Base-by-base conservation (phyloP, 1,140 invertebrate genomes). In the Drosophila seguyi region DNA sequence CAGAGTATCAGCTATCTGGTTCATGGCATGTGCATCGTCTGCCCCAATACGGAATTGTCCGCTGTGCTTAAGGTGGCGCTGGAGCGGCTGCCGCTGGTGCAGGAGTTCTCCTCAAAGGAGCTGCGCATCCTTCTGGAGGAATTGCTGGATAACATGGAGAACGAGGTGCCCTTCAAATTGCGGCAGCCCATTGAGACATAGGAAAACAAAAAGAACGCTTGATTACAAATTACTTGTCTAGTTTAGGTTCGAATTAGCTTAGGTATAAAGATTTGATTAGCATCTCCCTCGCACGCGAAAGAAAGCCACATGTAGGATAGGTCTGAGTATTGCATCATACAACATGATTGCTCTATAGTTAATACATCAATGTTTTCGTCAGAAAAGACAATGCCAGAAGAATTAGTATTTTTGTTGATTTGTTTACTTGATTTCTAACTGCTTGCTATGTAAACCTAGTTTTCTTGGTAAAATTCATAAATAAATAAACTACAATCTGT, bases 81-180 rank as follows among this genome's bases (percentile, higher is more conserved):
- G 34, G 91, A 92, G 42, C 81, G 80, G 8, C 42, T 93, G 22
- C 92, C 92, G 67, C 63, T 94, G 90, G 72, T 93, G 27, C 91
- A 82, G 76, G 93, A 88, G 81, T 93, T 78, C 81, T 79, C 80
- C 55, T 76, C 80, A 60, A 91, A 81, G 81, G 91, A 90, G 81
- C 73, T 91, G 61, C 47, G 75, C 69, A 58, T 74, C n/a, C 69
- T 90, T 22, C 71, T 92, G 16, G 87, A 92, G 36, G 79, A 91
- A 22, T 50, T 91, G 16, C 71, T 92, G 16, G 71, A 73, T 3
- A 86, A 92, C 25, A 76, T 92, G 14, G 71, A 76, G 22, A 74
- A 34, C 31, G 47, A 74, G 42, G 6, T 10, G 14, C 62, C 77
- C 20, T 81, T 77, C 13, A 22, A 42, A 8, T 41, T 75, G 39